phyloP scores from a whole-genome alignment of 2,888 invertebrate species.

The Sesamia inferens region DNA sequence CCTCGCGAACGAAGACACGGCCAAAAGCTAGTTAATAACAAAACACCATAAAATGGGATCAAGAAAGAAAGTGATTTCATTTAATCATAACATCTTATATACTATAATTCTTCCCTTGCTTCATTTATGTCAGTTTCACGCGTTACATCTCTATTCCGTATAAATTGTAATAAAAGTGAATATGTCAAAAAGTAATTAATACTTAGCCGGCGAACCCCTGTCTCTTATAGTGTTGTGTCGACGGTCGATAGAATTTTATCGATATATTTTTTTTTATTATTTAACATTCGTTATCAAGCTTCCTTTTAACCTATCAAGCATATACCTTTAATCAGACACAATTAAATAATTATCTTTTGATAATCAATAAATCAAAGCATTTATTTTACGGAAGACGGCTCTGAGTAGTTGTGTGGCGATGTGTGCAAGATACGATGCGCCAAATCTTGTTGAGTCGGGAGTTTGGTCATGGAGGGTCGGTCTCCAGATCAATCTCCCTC shows the following conservation, averaged over 20 bases:
- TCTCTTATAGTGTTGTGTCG: constrained; percentile 75
- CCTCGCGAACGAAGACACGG: no score
- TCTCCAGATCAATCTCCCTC: no score
- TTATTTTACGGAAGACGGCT: no score
- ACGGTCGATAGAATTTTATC: constrained; percentile 56
- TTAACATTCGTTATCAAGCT: neutral
- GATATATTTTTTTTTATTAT: constrained; percentile 30
- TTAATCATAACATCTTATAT: constrained; percentile 41
- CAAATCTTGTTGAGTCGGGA: no score
- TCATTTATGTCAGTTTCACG: constrained; percentile 61
- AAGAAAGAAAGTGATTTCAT: constrained; percentile 4
- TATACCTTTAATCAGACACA: no score
- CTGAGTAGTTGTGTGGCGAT: no score
- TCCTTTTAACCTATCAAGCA: no score
- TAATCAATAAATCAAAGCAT: no score
- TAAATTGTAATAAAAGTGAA: constrained; percentile 88
- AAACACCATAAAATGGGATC: neutral
- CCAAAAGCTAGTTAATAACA: neutral
- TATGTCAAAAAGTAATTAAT: constrained; percentile 89
- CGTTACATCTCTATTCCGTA: constrained; percentile 74
- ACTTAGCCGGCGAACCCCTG: constrained; percentile 80
- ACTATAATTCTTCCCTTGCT: constrained; percentile 30
- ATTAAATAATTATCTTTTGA: no score
- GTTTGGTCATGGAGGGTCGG: no score
- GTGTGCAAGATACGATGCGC: no score